Conservation (phyloP, 2,797 vertebrate genomes). For the Leptatherina wallacei region DNA sequence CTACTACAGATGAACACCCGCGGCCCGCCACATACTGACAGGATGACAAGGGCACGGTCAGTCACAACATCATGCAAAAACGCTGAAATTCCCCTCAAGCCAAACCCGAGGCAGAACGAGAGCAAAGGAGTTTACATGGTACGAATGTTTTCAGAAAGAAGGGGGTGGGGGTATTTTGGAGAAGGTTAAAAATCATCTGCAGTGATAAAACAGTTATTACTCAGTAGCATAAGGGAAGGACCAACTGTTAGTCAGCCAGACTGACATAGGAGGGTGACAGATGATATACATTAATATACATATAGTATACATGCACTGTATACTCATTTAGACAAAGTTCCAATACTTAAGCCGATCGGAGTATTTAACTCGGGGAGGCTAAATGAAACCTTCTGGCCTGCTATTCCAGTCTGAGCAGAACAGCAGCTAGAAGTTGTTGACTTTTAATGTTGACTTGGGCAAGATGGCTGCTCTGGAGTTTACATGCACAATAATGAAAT, state of each 20-base stretch:
- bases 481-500: constrained; percentile 29
- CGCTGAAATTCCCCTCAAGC: constrained; percentile 29
- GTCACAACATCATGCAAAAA: constrained; percentile 47
- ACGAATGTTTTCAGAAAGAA: constrained; percentile 9
- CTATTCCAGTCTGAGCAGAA: constrained; percentile 30
- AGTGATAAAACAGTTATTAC: constrained; percentile 33
- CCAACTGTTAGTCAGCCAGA: background rate
- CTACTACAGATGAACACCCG: constrained; percentile 40
- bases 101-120: constrained; percentile 16
- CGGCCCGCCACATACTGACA: constrained; percentile 34
- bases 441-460: constrained; percentile 51
- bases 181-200: constrained; percentile 7
- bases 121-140: constrained; percentile 1
- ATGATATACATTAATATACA: constrained; percentile 7
- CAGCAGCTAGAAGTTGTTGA: constrained; percentile 44
- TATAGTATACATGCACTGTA: background rate
- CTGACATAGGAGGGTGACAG: background rate
- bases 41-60: constrained; percentile 14
- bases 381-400: constrained; percentile 66
- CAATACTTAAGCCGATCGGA: constrained; percentile 38
- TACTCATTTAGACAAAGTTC: constrained; percentile 32
- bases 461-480: constrained; percentile 17
- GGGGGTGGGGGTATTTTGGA: constrained; percentile 11
- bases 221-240: constrained; percentile 16
- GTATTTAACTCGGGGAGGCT: constrained; percentile 46